A percentile compares a stretch with the other conserved stretches of the same genome.
phyloP scores from a whole-genome alignment of 2,888 invertebrate species.

The Temnothorax ravouxi region DNA sequence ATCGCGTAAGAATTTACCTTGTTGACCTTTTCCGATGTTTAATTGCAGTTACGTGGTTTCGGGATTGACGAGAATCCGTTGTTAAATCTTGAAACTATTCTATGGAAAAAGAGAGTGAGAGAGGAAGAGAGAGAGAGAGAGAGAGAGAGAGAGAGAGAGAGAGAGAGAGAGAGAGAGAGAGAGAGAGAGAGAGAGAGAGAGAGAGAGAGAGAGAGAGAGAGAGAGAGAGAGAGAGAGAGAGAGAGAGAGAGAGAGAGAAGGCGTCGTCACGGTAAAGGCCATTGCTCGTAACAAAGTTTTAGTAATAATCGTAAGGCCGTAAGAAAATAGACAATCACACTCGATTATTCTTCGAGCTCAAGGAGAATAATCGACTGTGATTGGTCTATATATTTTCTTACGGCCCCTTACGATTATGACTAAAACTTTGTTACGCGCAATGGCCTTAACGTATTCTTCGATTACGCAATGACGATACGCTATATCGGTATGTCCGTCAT shows the following conservation, averaged over 20 bases:
- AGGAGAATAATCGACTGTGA: too few species aligned
- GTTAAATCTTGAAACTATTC: conserved; percentile 48
- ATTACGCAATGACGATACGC: conserved; percentile 14
- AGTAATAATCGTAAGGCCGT: too few species aligned
- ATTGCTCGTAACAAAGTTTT: too few species aligned
- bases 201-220: background rate
- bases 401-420: too few species aligned
- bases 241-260: background rate
- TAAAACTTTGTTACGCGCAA: too few species aligned
- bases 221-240: too few species aligned
- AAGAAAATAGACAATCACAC: too few species aligned
- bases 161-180: too few species aligned
- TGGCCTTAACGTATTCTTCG: conserved; percentile 14
- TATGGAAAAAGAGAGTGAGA: background rate
- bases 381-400: too few species aligned
- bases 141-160: background rate
- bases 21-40: conserved; percentile 48
- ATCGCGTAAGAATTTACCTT: conserved; percentile 47
- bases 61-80: conserved; percentile 43
- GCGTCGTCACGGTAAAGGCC: background rate
- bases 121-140: background rate
- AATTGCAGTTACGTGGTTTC: conserved; percentile 42
- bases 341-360: too few species aligned
- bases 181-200: background rate
- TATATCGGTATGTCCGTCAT: conserved; percentile 6